Base-by-base conservation (phyloP, 2,113 vertebrate genomes). In the Sorex araneus region DNA sequence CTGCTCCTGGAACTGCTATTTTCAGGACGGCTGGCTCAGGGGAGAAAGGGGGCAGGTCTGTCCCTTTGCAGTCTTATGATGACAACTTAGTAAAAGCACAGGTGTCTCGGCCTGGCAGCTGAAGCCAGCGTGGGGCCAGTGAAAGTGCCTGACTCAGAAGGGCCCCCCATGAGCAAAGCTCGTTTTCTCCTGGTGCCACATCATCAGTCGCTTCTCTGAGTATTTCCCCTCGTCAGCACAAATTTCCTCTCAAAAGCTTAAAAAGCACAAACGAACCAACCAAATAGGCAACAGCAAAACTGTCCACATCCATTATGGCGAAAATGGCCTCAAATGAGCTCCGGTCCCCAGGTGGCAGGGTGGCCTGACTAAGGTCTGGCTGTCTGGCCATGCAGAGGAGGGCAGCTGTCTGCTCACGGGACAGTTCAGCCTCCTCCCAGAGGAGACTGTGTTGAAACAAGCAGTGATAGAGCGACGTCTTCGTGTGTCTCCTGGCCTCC, bases 281-380 rank as follows among this genome's bases (percentile, higher is more conserved):
- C 8, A n/a, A 54, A 27, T 16, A n/a, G n/a, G 18, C 36, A 43
- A 71, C 7, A 27, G 27, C 19, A 54, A 25, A 71, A 45, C 13
- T 2, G 40, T 16, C 18, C 28, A 0, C 30, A 32, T 27, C 21
- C 8, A 36, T 16, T 7, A 0, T n/a, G 16, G 2, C 27, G 8
- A 40, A 5, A 76, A 27, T 30, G 10, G 6, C 66, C 23, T 18
- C 50, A 54, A 13, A 18, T 54, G 16, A 43, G 1, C 23, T 8
- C 0, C 25, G n/a, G 64, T 34, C 12, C 18, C 66, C 15, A 34
- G 47, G 7, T 10, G 50, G 21, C 84, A 23, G 27, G 54, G 54
- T 16, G 13, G 54, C 54, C 18, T 54, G 54, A 54, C 18, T 8
- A 19, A 54, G 54, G 54, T 16, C 13, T 12, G 11, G 54, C 54